Conservation (phyloP, 2,113 vertebrate genomes). For the Heterotilapia buettikoferi region DNA sequence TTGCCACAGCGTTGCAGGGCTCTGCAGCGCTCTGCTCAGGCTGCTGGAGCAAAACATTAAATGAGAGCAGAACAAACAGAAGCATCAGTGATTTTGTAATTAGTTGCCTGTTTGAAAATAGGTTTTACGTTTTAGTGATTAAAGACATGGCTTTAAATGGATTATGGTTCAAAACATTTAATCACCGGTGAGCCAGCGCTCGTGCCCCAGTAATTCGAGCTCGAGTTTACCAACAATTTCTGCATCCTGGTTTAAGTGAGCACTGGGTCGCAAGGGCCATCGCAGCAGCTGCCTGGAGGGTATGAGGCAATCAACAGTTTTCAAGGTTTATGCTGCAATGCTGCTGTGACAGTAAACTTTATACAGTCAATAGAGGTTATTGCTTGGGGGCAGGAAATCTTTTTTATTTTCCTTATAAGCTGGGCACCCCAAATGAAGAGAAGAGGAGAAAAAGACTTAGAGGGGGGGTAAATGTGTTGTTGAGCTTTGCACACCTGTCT, state of each 20-base stretch:
- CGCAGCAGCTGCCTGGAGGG: neutral
- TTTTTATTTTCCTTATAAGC: neutral
- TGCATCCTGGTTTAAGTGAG: neutral
- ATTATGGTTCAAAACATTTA: neutral
- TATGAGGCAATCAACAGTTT: neutral
- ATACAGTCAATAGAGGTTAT: neutral
- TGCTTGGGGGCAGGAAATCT: neutral
- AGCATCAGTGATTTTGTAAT: neutral
- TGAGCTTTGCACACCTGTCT: neutral
- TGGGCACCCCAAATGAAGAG: neutral
- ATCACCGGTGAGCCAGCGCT: neutral
- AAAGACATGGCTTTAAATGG: neutral
- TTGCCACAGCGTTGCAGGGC: neutral
- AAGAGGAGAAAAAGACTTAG: neutral
- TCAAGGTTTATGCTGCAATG: neutral
- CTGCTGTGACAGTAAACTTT: neutral
- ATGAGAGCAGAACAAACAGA: neutral
- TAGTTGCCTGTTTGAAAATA: neutral
- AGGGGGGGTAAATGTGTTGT: neutral
- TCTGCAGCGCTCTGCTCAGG: neutral
- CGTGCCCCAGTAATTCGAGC: neutral
- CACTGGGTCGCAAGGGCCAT: neutral
- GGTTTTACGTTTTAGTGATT: constrained; percentile 1
- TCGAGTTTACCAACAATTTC: neutral
- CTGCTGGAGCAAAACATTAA: neutral